Evolutionary conservation across 2,797 vertebrate genomes (phyloP).

Genomic region (Aplochiton taeniatus): DNA sequence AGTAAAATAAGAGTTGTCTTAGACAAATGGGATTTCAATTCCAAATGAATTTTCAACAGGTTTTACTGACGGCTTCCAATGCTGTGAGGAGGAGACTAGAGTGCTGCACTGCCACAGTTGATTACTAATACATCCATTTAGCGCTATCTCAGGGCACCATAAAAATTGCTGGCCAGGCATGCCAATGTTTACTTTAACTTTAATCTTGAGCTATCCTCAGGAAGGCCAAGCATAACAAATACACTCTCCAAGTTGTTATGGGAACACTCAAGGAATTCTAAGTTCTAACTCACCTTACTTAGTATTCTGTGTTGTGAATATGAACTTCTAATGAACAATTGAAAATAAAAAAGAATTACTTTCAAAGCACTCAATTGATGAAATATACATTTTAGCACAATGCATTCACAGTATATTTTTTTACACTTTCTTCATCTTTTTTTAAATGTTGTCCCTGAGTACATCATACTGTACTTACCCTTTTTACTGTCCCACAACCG

Average conservation of each 20-base stretch:
- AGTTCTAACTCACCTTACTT: too few species aligned
- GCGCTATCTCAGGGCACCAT: slow-evolving; percentile 1
- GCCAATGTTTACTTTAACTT: neutral
- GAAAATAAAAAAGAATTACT: too few species aligned
- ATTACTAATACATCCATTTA: slow-evolving; percentile 13
- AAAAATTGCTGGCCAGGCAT: neutral
- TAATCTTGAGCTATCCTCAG: slow-evolving; percentile 8
- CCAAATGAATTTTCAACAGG: slow-evolving; percentile 22
- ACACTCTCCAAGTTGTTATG: neutral
- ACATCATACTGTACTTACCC: neutral
- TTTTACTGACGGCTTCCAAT: slow-evolving; percentile 7
- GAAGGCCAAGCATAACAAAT: neutral
- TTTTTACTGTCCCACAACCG: neutral
- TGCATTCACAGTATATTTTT: too few species aligned
- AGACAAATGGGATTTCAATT: slow-evolving; percentile 33
- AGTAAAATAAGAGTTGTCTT: slow-evolving; percentile 9
- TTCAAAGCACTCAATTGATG: too few species aligned
- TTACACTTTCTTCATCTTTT: too few species aligned
- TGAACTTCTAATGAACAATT: too few species aligned
- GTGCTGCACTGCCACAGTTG: neutral
- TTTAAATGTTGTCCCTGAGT: too few species aligned
- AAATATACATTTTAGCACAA: too few species aligned
- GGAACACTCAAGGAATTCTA: too few species aligned
- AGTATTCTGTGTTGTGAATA: too few species aligned
- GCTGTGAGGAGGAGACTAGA: neutral